phyloP scores from a whole-genome alignment of 2,797 vertebrate species.

The Coregonus suidteri region DNA sequence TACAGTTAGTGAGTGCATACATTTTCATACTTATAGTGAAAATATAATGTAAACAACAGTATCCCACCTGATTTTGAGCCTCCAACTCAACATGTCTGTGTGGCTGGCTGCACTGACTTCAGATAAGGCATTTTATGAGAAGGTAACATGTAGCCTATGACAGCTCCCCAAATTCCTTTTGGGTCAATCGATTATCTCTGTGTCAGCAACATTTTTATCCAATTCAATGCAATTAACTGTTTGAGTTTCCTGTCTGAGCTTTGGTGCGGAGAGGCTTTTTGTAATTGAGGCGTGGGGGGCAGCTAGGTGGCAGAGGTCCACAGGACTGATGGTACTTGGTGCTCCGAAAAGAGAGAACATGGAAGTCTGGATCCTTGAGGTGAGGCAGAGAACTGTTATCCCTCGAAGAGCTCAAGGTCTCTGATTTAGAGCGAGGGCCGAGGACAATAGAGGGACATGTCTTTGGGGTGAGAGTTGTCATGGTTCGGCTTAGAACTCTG shows the following conservation, averaged over 20 bases:
- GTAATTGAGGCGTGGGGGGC: conserved; percentile 43
- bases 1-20: too few species aligned
- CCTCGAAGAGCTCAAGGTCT: conserved; percentile 57
- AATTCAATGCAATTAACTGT: conserved; percentile 5
- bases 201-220: too few species aligned
- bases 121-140: too few species aligned
- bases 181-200: too few species aligned
- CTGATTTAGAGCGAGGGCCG: conserved; percentile 76
- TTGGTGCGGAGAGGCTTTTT: conserved; percentile 40
- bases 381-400: conserved; percentile 25
- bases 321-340: conserved; percentile 35
- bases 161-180: too few species aligned
- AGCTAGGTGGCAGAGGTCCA: conserved; percentile 49
- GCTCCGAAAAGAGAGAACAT: conserved; percentile 15
- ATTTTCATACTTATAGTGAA: too few species aligned
- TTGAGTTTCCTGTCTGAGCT: conserved; percentile 43
- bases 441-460: conserved; percentile 64
- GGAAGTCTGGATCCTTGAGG: conserved; percentile 32
- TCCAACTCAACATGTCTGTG: background rate
- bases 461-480: conserved; percentile 76
- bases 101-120: background rate
- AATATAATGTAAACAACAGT: background rate
- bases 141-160: too few species aligned
- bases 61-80: background rate
- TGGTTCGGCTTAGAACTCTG: conserved; percentile 74